These are phyloP conservation scores for Pseudanteris insignis DNA, from an alignment of 2,888 invertebrate species.

Conservation along the genomic window DNA sequence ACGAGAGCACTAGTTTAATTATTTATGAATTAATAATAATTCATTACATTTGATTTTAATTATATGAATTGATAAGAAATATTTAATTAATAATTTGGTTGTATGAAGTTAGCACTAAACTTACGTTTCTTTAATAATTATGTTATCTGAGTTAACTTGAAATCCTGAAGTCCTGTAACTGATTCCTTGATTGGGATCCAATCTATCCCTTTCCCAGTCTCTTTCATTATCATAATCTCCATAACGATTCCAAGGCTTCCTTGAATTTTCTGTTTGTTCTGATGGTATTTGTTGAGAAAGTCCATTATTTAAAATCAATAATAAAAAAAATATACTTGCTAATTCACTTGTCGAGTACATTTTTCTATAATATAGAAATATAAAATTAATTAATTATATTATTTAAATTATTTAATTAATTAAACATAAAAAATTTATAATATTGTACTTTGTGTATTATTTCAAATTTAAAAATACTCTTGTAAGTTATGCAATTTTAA, in stretches of 20 bases:
- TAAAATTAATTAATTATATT: background rate
- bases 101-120: too few species aligned
- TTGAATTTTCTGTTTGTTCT: conserved; percentile 48
- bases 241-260: conserved; percentile 51
- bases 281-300: conserved; percentile 50
- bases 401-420: conserved; percentile 4
- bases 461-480: too few species aligned
- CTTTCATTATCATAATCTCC: conserved; percentile 49
- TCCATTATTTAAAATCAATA: conserved; percentile 48
- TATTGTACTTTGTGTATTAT: too few species aligned
- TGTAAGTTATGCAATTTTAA: too few species aligned
- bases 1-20: too few species aligned
- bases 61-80: too few species aligned
- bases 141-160: conserved; percentile 45
- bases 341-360: conserved; percentile 48
- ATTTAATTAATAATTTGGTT: too few species aligned
- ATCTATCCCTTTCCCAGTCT: conserved; percentile 19
- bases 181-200: conserved; percentile 25
- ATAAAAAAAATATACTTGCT: conserved; percentile 45
- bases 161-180: conserved; percentile 14
- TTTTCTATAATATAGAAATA: conserved; percentile 25
- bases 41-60: too few species aligned
- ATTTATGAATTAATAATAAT: too few species aligned
- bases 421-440: background rate
- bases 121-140: conserved; percentile 61